Conservation (phyloP, 2,888 invertebrate species). For the Silvanus unidentatus region DNA sequence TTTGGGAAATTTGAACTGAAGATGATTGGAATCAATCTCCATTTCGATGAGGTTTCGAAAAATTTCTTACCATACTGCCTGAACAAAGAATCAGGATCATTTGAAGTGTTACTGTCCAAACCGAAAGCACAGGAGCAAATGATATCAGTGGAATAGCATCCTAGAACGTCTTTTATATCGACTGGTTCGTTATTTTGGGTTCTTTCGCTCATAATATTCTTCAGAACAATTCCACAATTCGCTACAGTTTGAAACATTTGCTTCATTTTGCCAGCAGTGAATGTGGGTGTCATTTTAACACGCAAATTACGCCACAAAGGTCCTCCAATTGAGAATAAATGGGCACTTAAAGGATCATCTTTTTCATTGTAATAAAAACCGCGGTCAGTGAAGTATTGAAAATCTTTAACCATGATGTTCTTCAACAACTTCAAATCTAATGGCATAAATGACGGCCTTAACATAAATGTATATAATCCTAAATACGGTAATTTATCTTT, state of each 20-base stretch:
- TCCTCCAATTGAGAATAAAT: slow-evolving; percentile 15
- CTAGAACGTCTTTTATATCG: slow-evolving; percentile 45
- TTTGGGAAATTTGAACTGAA: background rate
- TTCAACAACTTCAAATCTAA: slow-evolving; percentile 12
- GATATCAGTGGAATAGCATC: slow-evolving; percentile 53
- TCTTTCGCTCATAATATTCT: slow-evolving; percentile 21
- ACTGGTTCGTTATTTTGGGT: slow-evolving; percentile 20
- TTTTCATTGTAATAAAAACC: slow-evolving; percentile 14
- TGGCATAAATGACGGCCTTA: slow-evolving; percentile 7
- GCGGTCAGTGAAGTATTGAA: slow-evolving; percentile 14
- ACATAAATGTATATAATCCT: slow-evolving; percentile 9
- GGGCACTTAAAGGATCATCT: slow-evolving; percentile 14
- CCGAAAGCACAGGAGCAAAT: slow-evolving; percentile 55
- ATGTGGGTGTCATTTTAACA: slow-evolving; percentile 15
- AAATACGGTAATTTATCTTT: slow-evolving; percentile 9
- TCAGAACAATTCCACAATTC: slow-evolving; percentile 30
- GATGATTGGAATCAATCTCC: background rate
- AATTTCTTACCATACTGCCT: slow-evolving; percentile 5
- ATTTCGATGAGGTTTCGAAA: background rate
- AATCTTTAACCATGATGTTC: slow-evolving; percentile 15
- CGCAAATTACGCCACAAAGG: slow-evolving; percentile 14
- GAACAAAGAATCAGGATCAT: slow-evolving; percentile 50
- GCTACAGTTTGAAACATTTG: slow-evolving; percentile 37
- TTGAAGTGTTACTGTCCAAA: slow-evolving; percentile 52
- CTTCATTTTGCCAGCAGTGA: slow-evolving; percentile 12